Base-by-base conservation (phyloP, 2,113 vertebrate genomes). In the Rhinolophus sinicus region DNA sequence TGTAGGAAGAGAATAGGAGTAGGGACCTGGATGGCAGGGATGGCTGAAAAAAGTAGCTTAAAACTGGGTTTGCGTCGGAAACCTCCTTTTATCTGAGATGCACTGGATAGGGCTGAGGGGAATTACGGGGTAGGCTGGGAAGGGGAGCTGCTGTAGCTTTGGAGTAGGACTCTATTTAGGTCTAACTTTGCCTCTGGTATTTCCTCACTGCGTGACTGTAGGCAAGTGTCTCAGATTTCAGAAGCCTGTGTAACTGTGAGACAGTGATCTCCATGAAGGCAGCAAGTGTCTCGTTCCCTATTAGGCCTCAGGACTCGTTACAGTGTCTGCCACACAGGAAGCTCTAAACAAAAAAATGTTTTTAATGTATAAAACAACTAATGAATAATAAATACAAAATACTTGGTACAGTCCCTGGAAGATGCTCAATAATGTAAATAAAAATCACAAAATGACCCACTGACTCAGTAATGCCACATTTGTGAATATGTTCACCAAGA, bases 401-500 rank as follows among this genome's bases (percentile, higher is more conserved):
- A 75, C 35, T 77, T 50, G 11, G 47, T 50, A 69, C 44, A 76
- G 50, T 52, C 58, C 21, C 22, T 78, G 58, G 38, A 77, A 90
- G 70, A 38, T 72, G 56, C n/a, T 18, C 9, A 52, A n/a, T 52
- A 78, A 60, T 78, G 22, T 87, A 64, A 78, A 83, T 75, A 50
- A 78, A 94, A 78, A 18, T 60, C 50, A 38, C 65, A 56, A 60
- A 88, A 54, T 56, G n/a, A 62, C 44, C 77, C 38, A 54, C 7
- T 54, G 33, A 83, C 65, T 12, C 54, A 54, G 21, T 40, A 88
- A 87, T n/a, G 28, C 33, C 56, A 38, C 8, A 19, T 93, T 83
- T 78, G 18, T 76, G 35, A 95, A 64, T 64, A 72, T 62, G 38
- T 87, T 24, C n/a, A 54, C 47, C 8, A 87, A 87, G 62, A 90